Percentiles rank a stretch among this genome's conserved stretches.
phyloP scores from a whole-genome alignment of 2,888 invertebrate species.

The Auanema freiburgensis region DNA sequence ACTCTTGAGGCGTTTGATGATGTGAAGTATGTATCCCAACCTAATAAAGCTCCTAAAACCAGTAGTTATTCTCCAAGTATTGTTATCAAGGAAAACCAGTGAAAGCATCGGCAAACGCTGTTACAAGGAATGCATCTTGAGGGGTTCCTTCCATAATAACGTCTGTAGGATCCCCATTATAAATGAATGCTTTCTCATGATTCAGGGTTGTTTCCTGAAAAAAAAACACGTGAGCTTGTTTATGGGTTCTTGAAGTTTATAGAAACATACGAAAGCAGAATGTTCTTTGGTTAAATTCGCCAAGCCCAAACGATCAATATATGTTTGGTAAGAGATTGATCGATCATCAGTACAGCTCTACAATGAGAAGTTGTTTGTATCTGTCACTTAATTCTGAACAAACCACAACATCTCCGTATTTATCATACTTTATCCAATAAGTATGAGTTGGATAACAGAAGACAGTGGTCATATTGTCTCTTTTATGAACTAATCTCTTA shows the following conservation, averaged over 20 bases:
- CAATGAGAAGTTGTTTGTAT: neutral
- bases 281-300: slow-evolving; percentile 21
- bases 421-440: slow-evolving; percentile 21
- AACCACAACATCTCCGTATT: slow-evolving; percentile 11
- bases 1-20: slow-evolving; percentile 26
- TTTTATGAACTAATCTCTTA: slow-evolving; percentile 29
- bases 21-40: slow-evolving; percentile 45
- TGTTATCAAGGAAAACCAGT: slow-evolving; percentile 25
- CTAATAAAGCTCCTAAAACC: slow-evolving; percentile 36
- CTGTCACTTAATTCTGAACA: neutral
- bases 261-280: slow-evolving; percentile 8
- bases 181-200: slow-evolving; percentile 34
- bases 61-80: neutral
- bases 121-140: slow-evolving; percentile 37
- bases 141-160: slow-evolving; percentile 31
- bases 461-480: slow-evolving; percentile 26
- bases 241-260: neutral
- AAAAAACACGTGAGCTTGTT: neutral
- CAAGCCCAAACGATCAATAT: slow-evolving; percentile 37
- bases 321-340: slow-evolving; percentile 27
- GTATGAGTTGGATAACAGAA: slow-evolving; percentile 30
- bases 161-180: slow-evolving; percentile 39
- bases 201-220: slow-evolving; percentile 35
- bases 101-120: slow-evolving; percentile 34
- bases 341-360: slow-evolving; percentile 20